Percentiles rank a stretch among this genome's conserved stretches.
Evolutionary conservation across 2,797 vertebrate species (phyloP).

Genomic region (Halcyon chelicuti): DNA sequence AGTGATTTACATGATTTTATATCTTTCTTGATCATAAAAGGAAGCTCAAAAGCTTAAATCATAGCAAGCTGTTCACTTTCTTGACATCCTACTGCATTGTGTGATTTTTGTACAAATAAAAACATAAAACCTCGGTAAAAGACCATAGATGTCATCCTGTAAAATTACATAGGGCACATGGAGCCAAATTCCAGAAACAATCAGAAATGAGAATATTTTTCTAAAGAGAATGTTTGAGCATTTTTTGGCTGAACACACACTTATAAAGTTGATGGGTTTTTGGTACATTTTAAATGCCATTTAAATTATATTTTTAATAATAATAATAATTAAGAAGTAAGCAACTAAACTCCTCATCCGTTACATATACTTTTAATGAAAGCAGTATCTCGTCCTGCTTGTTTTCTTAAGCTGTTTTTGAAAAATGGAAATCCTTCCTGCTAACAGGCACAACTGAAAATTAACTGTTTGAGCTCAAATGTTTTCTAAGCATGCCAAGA

Average conservation of each 20-base stretch:
- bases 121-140: background rate
- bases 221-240: background rate
- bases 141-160: background rate
- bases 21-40: background rate
- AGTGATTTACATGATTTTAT: background rate
- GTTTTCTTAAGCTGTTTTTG: background rate
- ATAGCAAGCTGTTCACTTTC: background rate
- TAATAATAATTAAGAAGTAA: background rate
- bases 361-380: slow-evolving; percentile 22
- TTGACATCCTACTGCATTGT: background rate
- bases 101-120: slow-evolving; percentile 1
- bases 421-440: slow-evolving; percentile 39
- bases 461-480: slow-evolving; percentile 15
- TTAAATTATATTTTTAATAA: background rate
- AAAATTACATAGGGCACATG: background rate
- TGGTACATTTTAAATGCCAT: background rate
- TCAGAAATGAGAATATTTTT: background rate
- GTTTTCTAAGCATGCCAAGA: slow-evolving; percentile 23
- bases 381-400: background rate
- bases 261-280: background rate
- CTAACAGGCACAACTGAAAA: slow-evolving; percentile 44
- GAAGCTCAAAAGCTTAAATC: background rate
- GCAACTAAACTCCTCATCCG: background rate
- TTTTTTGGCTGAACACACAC: background rate
- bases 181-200: background rate